phyloP scores from a whole-genome alignment of 1,140 invertebrate genomes.

The Papilio helenus region DNA sequence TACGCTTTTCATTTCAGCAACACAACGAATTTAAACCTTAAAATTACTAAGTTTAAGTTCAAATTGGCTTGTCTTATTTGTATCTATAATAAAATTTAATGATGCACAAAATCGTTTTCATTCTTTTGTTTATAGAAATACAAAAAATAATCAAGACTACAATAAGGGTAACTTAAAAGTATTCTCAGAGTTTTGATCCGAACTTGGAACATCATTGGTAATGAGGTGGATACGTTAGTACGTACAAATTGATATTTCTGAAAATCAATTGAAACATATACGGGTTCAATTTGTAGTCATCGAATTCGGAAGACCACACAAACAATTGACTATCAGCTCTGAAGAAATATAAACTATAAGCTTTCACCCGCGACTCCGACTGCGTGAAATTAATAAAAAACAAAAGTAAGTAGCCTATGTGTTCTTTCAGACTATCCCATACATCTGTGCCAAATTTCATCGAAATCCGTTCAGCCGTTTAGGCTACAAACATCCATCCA shows the following conservation, averaged over 20 bases:
- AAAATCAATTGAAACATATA: not conserved
- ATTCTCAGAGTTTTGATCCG: not conserved
- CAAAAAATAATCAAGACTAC: not conserved
- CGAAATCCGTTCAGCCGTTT: too few species aligned
- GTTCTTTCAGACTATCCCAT: too few species aligned
- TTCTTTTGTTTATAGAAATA: not conserved
- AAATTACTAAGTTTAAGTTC: not conserved
- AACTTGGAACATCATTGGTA: not conserved
- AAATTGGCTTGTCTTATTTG: not conserved
- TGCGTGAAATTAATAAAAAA: too few species aligned
- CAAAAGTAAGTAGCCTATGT: too few species aligned
- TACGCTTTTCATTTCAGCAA: not conserved
- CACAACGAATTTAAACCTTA: not conserved
- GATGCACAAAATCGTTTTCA: constrained; percentile 7
- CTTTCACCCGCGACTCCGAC: too few species aligned
- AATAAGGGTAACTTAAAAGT: not conserved
- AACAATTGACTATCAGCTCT: not conserved
- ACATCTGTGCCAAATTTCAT: too few species aligned
- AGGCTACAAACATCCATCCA: too few species aligned
- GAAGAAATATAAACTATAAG: not conserved
- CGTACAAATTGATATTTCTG: not conserved
- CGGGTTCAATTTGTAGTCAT: not conserved
- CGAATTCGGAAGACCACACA: not conserved
- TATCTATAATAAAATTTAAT: not conserved
- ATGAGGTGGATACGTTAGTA: not conserved